Base-by-base conservation (phyloP, 2,113 vertebrate species). In the Spermophilus dauricus region DNA sequence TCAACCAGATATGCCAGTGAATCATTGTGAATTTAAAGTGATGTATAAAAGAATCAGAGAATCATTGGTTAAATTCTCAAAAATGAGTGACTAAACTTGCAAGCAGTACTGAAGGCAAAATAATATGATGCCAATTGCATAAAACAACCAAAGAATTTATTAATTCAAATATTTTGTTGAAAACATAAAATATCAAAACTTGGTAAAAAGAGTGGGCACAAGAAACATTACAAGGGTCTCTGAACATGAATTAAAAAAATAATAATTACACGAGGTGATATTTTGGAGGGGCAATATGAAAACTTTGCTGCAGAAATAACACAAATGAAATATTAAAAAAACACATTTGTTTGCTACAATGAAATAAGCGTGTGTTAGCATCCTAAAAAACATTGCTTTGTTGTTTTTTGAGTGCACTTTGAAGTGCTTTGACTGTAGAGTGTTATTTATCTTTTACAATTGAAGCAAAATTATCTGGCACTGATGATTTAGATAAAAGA, bases 221-320 rank as follows among this genome's bases (percentile, higher is more conserved):
- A 53, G 4, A 96, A 91, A 85, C 75, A 8, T 18, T 28, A 75
- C 81, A 78, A 58, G 17, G n/a, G 9, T 88, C 48, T 53, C 6
- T 28, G 0, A 58, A 96, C 2, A 72, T 42, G 63, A 34, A 95
- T 81, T 75, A 86, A 85, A 87, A 94, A 82, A 8, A 45, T 39
- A 45, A 37, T 8, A 61, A 73, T 76, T 42, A 42, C 2, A 51
- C 53, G 76, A 86, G 16, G 13, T 91, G 45, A 96, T 22, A 80
- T 61, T 89, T 28, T 69, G 2, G 77, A 70, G 30, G n/a, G 13
- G 65, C 4, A 61, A 87, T 86, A 53, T n/a, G 2, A 97, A 96
- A 95, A 72, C n/a, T 75, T 39, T 48, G 37, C 14, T 48, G 73
- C 26, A 92, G 58, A 92, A 97, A 88, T 20, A 53, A 97, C 20